Conservation (phyloP, 2,113 vertebrate genomes). For the Mixornis gularis region DNA sequence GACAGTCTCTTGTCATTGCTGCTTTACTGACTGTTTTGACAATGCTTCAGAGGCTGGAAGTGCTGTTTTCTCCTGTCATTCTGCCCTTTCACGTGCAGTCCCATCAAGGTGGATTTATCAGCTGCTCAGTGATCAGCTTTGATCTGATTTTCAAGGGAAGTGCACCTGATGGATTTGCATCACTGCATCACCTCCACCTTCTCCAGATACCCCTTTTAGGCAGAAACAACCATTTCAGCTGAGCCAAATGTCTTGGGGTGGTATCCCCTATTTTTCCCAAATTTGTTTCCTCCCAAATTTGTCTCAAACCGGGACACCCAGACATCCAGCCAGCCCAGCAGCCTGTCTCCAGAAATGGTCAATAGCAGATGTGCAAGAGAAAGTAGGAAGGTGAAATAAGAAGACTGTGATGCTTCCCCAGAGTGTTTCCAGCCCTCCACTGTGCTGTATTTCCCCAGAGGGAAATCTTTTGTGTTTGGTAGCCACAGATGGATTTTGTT, state of each 20-base stretch:
- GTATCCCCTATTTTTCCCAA: neutral
- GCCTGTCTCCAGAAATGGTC: neutral
- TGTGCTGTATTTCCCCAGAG: neutral
- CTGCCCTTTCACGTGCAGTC: neutral
- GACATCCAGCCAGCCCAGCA: neutral
- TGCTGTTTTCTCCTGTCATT: neutral
- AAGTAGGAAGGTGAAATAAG: neutral
- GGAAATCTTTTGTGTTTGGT: neutral
- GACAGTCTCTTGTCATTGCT: neutral
- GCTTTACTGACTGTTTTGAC: neutral
- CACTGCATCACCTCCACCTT: neutral
- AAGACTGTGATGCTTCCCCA: neutral
- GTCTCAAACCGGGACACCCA: neutral
- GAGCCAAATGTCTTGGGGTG: neutral
- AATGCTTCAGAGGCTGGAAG: neutral
- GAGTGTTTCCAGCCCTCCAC: neutral
- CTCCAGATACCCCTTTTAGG: neutral
- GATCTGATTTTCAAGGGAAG: neutral
- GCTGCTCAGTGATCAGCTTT: neutral
- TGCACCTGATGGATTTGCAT: neutral
- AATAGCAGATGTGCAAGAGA: neutral
- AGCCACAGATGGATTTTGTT: neutral
- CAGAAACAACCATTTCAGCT: neutral
- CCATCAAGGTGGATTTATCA: neutral
- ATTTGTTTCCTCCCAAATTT: neutral